Evolutionary conservation across 2,888 invertebrate species (phyloP), one percentile per base, ranked within the genome.

Genomic region (Anoncus sp.): DNA sequence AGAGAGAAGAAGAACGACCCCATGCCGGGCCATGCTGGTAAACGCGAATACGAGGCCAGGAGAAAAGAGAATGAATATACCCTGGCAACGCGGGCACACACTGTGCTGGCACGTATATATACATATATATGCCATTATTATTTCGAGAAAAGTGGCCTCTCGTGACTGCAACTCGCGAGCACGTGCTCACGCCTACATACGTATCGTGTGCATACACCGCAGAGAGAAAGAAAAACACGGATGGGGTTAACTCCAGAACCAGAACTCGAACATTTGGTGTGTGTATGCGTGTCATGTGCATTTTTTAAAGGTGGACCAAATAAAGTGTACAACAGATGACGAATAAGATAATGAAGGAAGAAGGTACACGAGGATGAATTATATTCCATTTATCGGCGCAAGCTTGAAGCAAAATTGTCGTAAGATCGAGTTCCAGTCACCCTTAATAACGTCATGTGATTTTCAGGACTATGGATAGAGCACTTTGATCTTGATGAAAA

Each of bases 111-210:
- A 62, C 71, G 66, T 71, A 71, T 78, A 71, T 53, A 31, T 57
- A 62, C 71, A 62, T 71, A 71, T 78, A 71, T 53, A 31, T 57
- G 75, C 67, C 79, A 75, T 79, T 79, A 79, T 79, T 79, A 75
- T 79, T 79, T 79, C 47, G 75, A 75, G 79, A 79, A 79, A 79
- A 79, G 75, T 78, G 71, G 71, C 75, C 66, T 79, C 75, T 78
- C 78, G 78, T 78, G 78, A 78, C 74, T 75, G 65, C 65, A 70
- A 53, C 60, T 63, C 55, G 66, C 51, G 78, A 75, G 78, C 78
- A 78, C 78, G 78, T 78, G 78, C 75, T 71, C n/a, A n/a, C n/a
- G 70, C 66, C 49, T 70, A 49, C 35, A 67, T 47, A 69, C 65
- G 70, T 59, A 65, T 45, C 62, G 16, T 60, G 51, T 10, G 38